These are phyloP conservation scores for Mimachlamys varia DNA, from an alignment of 2,888 invertebrate genomes.

Conservation along the genomic window DNA sequence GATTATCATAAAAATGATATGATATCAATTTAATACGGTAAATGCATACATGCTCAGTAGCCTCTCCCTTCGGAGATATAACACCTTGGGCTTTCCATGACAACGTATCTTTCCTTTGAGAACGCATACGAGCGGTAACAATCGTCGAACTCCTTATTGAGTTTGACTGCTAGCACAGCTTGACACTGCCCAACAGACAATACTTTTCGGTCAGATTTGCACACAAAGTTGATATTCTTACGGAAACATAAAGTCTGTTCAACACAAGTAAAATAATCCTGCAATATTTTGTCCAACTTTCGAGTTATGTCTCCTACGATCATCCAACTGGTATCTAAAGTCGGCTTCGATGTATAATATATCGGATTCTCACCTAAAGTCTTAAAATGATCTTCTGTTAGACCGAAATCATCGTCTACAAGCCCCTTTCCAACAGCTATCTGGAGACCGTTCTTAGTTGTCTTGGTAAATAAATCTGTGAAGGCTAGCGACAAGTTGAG, in stretches of 20 bases:
- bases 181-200: neutral
- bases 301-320: neutral
- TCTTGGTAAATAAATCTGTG: neutral
- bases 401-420: neutral
- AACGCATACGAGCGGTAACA: neutral
- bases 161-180: neutral
- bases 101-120: neutral
- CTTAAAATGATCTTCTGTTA: neutral
- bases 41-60: neutral
- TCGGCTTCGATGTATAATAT: neutral
- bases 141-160: neutral
- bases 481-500: neutral
- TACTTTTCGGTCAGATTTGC: neutral
- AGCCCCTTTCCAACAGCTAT: neutral
- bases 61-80: neutral
- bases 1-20: too few species aligned
- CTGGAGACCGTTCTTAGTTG: neutral
- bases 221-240: neutral
- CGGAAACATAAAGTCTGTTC: neutral
- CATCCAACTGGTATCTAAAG: conserved; percentile 1
- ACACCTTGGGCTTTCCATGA: neutral
- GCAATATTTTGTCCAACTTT: neutral
- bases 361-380: neutral
- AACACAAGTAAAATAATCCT: neutral
- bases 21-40: neutral